These are phyloP conservation scores for Pan troglodytes DNA, from an alignment of 2,113 vertebrate genomes.

Conservation along the genomic window DNA sequence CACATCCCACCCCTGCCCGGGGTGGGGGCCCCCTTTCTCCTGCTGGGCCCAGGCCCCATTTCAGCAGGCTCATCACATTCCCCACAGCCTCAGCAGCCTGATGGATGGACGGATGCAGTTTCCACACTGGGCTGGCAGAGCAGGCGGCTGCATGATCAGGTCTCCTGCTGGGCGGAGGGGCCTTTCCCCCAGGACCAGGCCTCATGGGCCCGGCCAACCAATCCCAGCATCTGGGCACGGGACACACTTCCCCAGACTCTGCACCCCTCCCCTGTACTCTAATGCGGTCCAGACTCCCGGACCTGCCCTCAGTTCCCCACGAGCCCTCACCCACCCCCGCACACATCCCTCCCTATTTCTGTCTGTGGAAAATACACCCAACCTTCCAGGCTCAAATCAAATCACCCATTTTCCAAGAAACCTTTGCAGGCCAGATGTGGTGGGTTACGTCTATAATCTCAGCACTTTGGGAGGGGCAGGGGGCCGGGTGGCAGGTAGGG, in stretches of 20 bases:
- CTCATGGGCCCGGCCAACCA: not conserved
- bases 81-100: conserved; percentile 22
- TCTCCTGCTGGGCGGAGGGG: not conserved
- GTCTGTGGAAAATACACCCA: not conserved
- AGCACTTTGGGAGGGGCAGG: not conserved
- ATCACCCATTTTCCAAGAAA: not conserved
- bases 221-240: not conserved
- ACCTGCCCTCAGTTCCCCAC: not conserved
- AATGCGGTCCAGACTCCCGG: not conserved
- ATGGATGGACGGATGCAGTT: not conserved
- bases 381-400: not conserved
- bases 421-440: too few species aligned
- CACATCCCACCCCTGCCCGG: not conserved
- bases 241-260: not conserved
- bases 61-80: conserved; percentile 78
- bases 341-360: not conserved
- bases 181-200: not conserved
- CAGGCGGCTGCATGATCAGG: not conserved
- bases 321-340: accelerated
- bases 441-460: too few species aligned
- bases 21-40: not conserved
- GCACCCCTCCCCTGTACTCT: not conserved
- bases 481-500: not conserved
- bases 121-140: conserved; percentile 68
- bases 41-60: not conserved